Evolutionary conservation across 2,888 invertebrate genomes (phyloP), one percentile per base, ranked within the genome.

Genomic region (Eilema griseolum): DNA sequence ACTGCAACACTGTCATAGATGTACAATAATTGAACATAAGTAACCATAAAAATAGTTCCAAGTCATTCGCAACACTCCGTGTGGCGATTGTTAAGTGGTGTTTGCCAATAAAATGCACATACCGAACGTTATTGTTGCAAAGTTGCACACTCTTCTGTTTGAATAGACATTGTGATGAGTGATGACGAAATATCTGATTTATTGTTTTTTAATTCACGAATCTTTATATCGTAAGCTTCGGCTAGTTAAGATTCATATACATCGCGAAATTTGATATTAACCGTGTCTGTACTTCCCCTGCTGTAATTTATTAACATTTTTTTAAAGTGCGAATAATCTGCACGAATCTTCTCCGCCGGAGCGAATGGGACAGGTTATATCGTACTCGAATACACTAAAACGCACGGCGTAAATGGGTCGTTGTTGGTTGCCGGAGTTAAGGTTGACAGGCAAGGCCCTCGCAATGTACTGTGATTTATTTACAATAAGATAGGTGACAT

Each of bases 51-150:
- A 76, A 76, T 73, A 57, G 73, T 74, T 75, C 70, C 56, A 75
- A 71, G 56, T 28, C 63, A 68, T 65, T 69, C 72, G 77, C 71
- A 80, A 76, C 69, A 72, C 67, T 75, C 64, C 79, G 79, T 74
- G 73, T 59, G 67, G 26, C 60, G 84, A 76, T 79, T 85, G 72
- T 75, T 77, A 80, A 85, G 75, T 71, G 74, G 79, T 26, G 31
- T 81, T 83, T 77, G 80, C 70, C 75, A 82, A 86, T 81, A 75
- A 75, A 68, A 73, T 74, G 77, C 71, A 74, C 33, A 73, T 64
- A 77, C 72, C 73, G 31, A 71, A 60, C 46, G 33, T 67, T 67
- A 69, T 66, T 68, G 28, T 73, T 72, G 69, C 69, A 76, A 31
- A 66, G 37, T 78, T 75, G 72, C 66, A 57, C 59, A 56, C 56